Evolutionary conservation across 2,113 vertebrate genomes (phyloP).

Genomic region (Antigone vipio): DNA sequence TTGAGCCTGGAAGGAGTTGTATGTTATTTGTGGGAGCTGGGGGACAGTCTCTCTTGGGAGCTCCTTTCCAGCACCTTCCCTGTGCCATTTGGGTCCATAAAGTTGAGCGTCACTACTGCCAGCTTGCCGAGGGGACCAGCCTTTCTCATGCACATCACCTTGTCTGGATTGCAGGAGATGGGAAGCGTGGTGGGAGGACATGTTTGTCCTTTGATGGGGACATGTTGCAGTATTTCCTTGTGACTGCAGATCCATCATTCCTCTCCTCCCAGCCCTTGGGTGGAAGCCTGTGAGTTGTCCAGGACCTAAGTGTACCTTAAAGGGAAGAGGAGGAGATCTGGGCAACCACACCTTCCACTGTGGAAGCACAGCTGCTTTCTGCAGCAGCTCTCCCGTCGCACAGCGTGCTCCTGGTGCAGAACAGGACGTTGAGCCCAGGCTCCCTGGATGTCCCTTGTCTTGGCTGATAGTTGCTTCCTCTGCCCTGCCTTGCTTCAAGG

Average conservation of each 20-base stretch:
- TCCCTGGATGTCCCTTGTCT: not conserved
- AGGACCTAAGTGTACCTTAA: not conserved
- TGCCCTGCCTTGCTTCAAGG: not conserved
- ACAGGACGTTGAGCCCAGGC: not conserved
- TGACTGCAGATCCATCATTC: not conserved
- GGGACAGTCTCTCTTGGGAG: not conserved
- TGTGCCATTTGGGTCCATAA: fast-evolving
- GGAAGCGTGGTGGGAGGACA: not conserved
- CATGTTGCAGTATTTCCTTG: not conserved
- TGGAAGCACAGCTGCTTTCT: not conserved
- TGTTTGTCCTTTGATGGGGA: not conserved
- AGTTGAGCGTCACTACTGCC: not conserved
- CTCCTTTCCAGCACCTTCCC: not conserved
- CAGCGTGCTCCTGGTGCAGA: not conserved
- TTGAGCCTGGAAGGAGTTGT: not conserved
- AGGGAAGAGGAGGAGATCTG: not conserved
- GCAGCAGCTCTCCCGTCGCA: not conserved
- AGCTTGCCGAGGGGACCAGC: fast-evolving
- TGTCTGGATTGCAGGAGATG: not conserved
- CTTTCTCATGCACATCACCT: not conserved
- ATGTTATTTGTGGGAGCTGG: not conserved
- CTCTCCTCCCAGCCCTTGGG: not conserved
- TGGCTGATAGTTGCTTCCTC: not conserved
- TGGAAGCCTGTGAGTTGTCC: not conserved
- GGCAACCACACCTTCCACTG: not conserved